A percentile compares a stretch with the other conserved stretches of the same genome.
Conservation (phyloP, 2,888 invertebrate genomes). For the Ganaspis brasiliensis region DNA sequence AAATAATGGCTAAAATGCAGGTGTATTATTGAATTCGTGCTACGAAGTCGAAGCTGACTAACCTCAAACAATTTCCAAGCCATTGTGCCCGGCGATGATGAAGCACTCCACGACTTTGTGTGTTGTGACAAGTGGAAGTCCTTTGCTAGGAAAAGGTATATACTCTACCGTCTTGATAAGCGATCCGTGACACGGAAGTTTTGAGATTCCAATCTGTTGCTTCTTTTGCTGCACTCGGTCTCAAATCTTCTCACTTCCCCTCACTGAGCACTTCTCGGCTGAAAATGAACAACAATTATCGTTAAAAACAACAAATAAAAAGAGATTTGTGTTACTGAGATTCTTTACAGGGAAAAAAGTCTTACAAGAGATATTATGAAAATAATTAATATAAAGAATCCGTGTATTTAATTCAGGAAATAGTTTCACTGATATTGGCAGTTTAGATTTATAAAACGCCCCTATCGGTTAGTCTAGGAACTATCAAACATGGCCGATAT, state of each 20-base stretch:
- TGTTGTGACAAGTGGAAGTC: conserved; percentile 42
- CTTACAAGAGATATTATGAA: no score
- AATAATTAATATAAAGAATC: no score
- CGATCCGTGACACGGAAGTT: conserved; percentile 9
- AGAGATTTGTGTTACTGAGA: no score
- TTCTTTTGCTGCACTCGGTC: conserved; percentile 22
- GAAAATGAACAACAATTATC: neutral
- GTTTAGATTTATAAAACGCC: no score
- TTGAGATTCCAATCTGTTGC: conserved; percentile 37
- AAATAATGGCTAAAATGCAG: conserved; percentile 25
- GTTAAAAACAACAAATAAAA: neutral
- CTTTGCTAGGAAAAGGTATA: conserved; percentile 42
- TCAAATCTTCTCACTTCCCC: conserved; percentile 28
- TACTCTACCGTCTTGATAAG: conserved; percentile 44
- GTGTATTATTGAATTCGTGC: conserved; percentile 17
- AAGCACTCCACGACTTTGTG: conserved; percentile 66
- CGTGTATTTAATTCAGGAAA: no score
- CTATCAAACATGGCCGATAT: no score
- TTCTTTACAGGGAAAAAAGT: no score
- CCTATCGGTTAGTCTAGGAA: no score
- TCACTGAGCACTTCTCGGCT: conserved; percentile 15
- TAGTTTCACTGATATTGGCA: no score
- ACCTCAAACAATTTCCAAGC: conserved; percentile 69
- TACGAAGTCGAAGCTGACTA: conserved; percentile 54
- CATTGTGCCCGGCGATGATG: conserved; percentile 71